phyloP scores from a whole-genome alignment of 2,888 invertebrate genomes.

The Ditylenchus weischeri region DNA sequence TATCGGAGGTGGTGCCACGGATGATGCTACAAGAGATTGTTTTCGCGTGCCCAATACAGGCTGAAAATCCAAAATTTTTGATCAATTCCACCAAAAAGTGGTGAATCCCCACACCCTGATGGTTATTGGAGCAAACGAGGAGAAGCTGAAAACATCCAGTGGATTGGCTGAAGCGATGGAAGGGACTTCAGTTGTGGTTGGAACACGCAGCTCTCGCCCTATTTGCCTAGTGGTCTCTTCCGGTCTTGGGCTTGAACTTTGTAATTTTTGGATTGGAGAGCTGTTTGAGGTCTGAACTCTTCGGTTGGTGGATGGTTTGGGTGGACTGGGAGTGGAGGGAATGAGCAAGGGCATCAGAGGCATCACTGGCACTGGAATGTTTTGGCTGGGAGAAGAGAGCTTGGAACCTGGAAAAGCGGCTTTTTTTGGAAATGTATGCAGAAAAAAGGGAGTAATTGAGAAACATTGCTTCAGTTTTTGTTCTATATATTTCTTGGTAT shows the following conservation, averaged over 20 bases:
- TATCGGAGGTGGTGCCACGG: neutral
- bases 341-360: conserved; percentile 31
- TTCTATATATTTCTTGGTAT: no score
- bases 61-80: conserved; percentile 12
- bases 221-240: neutral
- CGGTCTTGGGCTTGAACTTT: neutral
- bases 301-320: neutral
- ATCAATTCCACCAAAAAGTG: neutral
- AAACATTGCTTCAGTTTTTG: no score
- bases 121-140: conserved; percentile 14
- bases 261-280: no score
- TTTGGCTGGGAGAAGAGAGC: conserved; percentile 4
- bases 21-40: conserved; percentile 4
- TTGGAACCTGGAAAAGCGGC: neutral
- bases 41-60: conserved; percentile 21
- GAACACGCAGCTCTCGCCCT: neutral
- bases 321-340: conserved; percentile 9
- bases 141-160: neutral
- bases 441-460: neutral
- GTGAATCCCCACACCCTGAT: conserved; percentile 10
- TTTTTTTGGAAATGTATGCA: neutral
- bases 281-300: neutral
- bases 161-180: conserved; percentile 1
- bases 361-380: conserved; percentile 37
- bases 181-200: neutral